phyloP scores from a whole-genome alignment of 2,888 invertebrate species.

The Flexamia atlantica region DNA sequence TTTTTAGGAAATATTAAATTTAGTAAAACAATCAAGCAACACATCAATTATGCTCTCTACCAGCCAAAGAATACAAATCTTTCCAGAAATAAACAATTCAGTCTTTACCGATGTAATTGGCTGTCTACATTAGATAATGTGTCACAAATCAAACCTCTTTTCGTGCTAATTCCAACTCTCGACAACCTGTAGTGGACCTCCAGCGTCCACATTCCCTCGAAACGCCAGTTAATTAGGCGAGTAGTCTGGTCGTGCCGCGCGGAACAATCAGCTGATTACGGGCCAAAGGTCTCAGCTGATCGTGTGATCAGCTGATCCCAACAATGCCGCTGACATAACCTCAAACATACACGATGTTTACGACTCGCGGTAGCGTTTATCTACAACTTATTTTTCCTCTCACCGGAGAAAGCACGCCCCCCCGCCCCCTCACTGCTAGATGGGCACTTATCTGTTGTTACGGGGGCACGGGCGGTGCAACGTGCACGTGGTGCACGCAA shows the following conservation, averaged over 20 bases:
- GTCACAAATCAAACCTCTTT: too few species aligned
- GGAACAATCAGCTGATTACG: slow-evolving; percentile 2
- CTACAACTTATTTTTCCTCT: background rate
- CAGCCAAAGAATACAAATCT: too few species aligned
- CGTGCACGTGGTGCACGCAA: background rate
- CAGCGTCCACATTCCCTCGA: background rate
- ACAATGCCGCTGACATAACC: slow-evolving; percentile 35
- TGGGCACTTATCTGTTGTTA: background rate
- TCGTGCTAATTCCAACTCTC: too few species aligned
- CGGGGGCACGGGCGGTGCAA: background rate
- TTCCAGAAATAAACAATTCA: too few species aligned
- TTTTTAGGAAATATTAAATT: too few species aligned
- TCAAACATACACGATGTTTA: slow-evolving; percentile 23
- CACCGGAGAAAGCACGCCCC: background rate
- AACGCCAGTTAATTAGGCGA: background rate
- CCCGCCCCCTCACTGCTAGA: background rate
- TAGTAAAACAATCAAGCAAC: too few species aligned
- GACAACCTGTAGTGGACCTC: too few species aligned
- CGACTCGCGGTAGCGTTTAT: slow-evolving; percentile 9
- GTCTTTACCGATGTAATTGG: too few species aligned
- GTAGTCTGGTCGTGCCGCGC: background rate
- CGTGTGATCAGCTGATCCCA: slow-evolving; percentile 11
- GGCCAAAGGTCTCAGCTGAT: slow-evolving; percentile 3
- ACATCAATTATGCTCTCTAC: too few species aligned
- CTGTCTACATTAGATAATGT: too few species aligned